Conservation (phyloP, 2,113 vertebrate species). For the Varanus komodoensis region DNA sequence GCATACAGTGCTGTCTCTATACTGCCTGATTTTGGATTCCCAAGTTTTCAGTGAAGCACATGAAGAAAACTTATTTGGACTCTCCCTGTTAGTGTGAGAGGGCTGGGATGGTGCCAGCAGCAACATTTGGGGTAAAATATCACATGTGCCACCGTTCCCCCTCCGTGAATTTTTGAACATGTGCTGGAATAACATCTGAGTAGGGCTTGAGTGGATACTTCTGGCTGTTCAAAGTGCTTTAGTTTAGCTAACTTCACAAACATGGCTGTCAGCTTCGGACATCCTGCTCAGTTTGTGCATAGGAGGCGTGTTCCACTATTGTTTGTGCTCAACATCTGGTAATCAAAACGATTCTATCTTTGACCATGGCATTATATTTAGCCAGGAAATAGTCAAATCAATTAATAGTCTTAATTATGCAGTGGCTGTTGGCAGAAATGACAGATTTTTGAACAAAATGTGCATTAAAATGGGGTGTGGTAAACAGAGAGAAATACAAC, state of each 20-base stretch:
- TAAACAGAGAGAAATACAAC: conserved; percentile 15
- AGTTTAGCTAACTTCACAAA: neutral
- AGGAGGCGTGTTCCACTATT: neutral
- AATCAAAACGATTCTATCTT: neutral
- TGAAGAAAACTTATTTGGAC: neutral
- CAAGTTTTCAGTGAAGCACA: neutral
- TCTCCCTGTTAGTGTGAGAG: neutral
- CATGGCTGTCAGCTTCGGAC: neutral
- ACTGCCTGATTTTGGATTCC: neutral
- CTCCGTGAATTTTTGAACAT: too few relatives aligned
- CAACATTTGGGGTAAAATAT: neutral
- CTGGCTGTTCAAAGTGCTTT: neutral
- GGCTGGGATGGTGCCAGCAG: neutral
- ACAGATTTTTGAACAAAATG: neutral
- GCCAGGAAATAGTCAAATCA: too few relatives aligned
- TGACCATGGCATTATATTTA: neutral
- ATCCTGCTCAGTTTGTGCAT: neutral
- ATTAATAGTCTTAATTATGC: neutral
- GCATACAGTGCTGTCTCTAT: too few relatives aligned
- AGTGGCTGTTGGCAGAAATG: neutral
- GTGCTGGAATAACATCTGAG: too few relatives aligned
- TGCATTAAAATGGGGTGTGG: neutral
- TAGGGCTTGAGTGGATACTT: neutral
- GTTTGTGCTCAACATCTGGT: neutral
- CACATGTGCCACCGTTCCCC: too few relatives aligned